These are phyloP conservation scores for Xenopus tropicalis DNA, from an alignment of 2,113 vertebrate species.

Conservation along the genomic window DNA sequence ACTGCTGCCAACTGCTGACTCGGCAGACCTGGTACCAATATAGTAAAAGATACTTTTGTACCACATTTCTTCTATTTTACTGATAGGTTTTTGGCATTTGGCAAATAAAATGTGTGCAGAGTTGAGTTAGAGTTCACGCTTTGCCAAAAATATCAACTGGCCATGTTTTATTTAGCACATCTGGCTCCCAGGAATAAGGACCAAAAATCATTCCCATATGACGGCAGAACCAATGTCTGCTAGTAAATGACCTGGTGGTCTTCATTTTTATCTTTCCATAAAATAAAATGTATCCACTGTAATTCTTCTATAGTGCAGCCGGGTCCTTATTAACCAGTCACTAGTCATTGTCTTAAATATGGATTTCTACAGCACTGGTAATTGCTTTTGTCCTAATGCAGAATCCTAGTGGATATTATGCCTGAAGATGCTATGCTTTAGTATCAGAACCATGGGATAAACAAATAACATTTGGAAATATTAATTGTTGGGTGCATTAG, in stretches of 20 bases:
- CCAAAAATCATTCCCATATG: conserved; percentile 19
- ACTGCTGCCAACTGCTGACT: too few species aligned
- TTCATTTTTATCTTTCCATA: not conserved
- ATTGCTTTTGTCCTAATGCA: too few species aligned
- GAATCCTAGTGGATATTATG: too few species aligned
- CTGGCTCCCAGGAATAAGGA: conserved; percentile 9
- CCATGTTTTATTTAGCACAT: conserved; percentile 25
- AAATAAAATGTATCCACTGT: not conserved
- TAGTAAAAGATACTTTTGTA: not conserved
- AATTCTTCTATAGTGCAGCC: not conserved
- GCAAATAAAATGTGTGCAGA: not conserved
- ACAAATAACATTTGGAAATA: too few species aligned
- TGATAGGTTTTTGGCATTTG: conserved; percentile 12
- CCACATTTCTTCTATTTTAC: not conserved
- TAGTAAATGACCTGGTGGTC: conserved; percentile 19
- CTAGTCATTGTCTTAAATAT: too few species aligned
- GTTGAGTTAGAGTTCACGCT: not conserved
- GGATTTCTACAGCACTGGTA: too few species aligned
- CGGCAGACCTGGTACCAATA: too few species aligned
- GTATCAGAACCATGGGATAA: too few species aligned
- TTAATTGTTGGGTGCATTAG: too few species aligned
- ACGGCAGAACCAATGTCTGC: conserved; percentile 4
- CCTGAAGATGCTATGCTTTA: too few species aligned
- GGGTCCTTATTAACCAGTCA: too few species aligned
- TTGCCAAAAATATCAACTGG: conserved; percentile 30